These are phyloP conservation scores for Florisuga fusca DNA, from an alignment of 2,797 vertebrate genomes.

Conservation along the genomic window DNA sequence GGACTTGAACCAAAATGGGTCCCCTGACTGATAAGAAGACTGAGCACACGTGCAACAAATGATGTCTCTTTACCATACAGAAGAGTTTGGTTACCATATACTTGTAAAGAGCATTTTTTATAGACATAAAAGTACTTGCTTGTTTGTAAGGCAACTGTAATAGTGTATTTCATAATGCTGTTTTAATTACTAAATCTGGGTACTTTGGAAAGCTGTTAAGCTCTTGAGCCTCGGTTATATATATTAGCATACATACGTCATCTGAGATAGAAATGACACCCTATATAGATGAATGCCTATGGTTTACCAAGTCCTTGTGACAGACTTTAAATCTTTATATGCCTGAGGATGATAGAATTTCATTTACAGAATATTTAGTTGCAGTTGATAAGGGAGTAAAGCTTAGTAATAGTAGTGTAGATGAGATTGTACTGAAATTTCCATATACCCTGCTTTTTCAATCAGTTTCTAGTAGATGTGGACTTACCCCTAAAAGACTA, in stretches of 20 bases:
- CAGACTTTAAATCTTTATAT: neutral
- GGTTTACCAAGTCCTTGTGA: neutral
- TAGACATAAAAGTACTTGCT: neutral
- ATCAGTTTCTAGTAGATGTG: neutral
- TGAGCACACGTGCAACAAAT: neutral
- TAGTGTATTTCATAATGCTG: neutral
- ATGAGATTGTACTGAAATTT: neutral
- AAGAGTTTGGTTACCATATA: neutral
- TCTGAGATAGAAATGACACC: neutral
- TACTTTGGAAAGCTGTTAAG: neutral
- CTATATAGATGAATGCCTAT: neutral
- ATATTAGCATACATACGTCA: neutral
- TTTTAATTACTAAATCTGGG: neutral
- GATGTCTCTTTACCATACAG: neutral
- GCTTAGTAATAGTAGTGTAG: neutral
- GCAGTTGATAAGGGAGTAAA: neutral
- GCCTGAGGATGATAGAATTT: neutral
- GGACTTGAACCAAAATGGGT: neutral
- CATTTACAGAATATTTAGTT: constrained; percentile 12
- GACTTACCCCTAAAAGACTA: neutral
- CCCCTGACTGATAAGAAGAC: neutral
- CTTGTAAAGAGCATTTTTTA: neutral
- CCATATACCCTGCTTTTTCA: neutral
- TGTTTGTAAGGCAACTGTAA: neutral
- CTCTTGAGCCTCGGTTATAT: neutral